Evolutionary conservation across 1,140 invertebrate species (phyloP), one percentile per base, ranked within the genome.

Genomic region (Cotesia glomerata): DNA sequence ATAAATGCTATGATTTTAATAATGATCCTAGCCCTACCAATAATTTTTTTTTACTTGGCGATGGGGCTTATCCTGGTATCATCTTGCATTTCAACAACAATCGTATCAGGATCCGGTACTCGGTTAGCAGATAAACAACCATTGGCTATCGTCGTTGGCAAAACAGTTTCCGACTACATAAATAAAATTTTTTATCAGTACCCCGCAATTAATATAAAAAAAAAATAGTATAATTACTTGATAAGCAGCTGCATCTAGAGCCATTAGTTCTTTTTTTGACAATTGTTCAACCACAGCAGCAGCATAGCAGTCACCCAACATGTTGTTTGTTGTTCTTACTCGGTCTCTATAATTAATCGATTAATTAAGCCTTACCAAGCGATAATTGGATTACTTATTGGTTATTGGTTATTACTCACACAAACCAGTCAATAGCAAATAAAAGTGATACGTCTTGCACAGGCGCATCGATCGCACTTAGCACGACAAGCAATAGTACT

Each of bases 361-460:
- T 11, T 59, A 51, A 69, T n/a, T 45, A 45, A 9, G n/a, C 7
- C 13, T n/a, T 39, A 62, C 14, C 63, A 2, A n/a, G 14, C 36
- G 36, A 3, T 11, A 18, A 5, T 5, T 65, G 3, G n/a, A 14
- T 58, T 5, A 8, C 1, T 5, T 62, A 36, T 5, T 9, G 49
- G 65, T 54, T 4, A 9, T 36, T 14, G 45, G 14, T 66, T 7
- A 71, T 73, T 5, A 92, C 94, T 94, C 87, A 97, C 95, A 96
- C 92, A 82, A 96, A 92, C 95, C 95, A 97, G 81, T 97, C 95
- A 39, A 96, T 91, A 65, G 95, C 93, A 82, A 96, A 96, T 4
- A 97, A 87, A 3, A 97, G 85, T 1, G 93, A 94, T 1, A 96
- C 94, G 79, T 96, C 93, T 78, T 94, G 90, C 1, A 91, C 89